phyloP scores from a whole-genome alignment of 2,888 invertebrate genomes.

The Platycheirus albimanus region DNA sequence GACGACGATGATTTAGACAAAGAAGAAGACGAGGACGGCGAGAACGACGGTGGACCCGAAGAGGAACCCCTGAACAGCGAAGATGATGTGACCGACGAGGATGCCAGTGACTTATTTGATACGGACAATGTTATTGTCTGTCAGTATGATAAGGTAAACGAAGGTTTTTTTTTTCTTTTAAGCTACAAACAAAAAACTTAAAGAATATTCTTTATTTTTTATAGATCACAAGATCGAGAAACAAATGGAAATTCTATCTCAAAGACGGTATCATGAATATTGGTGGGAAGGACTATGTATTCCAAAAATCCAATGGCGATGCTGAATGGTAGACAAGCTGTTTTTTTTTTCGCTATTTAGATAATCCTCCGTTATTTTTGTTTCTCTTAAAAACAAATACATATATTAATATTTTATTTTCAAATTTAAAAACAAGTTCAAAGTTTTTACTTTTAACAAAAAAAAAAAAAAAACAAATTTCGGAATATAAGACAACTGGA shows the following conservation, averaged over 20 bases:
- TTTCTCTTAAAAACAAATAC: slow-evolving; percentile 13
- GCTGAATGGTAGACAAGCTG: slow-evolving; percentile 94
- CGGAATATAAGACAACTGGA: no score
- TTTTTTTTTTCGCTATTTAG: slow-evolving; percentile 30
- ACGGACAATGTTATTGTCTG: slow-evolving; percentile 99
- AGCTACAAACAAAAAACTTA: background rate
- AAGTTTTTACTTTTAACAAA: background rate
- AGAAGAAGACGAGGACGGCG: slow-evolving; percentile 87
- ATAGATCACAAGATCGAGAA: slow-evolving; percentile 97
- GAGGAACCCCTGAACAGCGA: slow-evolving; percentile 98
- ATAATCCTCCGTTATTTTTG: slow-evolving; percentile 30
- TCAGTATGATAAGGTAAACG: slow-evolving; percentile 97
- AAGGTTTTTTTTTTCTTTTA: no score
- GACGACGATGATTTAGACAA: slow-evolving; percentile 89
- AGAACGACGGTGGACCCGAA: slow-evolving; percentile 87
- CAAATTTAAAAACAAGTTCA: background rate
- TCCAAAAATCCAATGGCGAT: slow-evolving; percentile 99
- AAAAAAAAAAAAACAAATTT: background rate
- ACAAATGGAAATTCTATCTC: slow-evolving; percentile 99
- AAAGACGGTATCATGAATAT: slow-evolving; percentile 99
- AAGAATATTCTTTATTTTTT: slow-evolving; percentile 76
- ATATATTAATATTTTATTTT: slow-evolving; percentile 29
- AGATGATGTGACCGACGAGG: slow-evolving; percentile 98
- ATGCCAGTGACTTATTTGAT: slow-evolving; percentile 97
- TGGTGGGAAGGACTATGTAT: slow-evolving; percentile 98